A percentile compares a stretch with the other conserved stretches of the same genome.
phyloP scores from a whole-genome alignment of 2,888 invertebrate genomes.

The Lycocerus yunnanus region DNA sequence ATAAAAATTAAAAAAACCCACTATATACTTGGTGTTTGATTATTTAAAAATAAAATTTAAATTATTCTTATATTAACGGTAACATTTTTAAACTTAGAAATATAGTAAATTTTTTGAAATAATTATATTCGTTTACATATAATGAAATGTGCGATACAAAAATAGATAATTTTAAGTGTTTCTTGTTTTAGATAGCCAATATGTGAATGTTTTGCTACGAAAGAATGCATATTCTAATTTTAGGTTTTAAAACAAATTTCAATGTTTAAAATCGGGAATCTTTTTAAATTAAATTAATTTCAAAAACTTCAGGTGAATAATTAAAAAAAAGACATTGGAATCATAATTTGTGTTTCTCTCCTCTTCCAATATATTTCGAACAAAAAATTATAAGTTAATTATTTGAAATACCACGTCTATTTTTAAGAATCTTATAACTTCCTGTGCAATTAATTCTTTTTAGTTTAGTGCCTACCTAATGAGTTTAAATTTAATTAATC shows the following conservation, averaged over 20 bases:
- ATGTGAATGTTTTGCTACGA: not conserved
- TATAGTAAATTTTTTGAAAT: too few species aligned
- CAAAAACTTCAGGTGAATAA: not conserved
- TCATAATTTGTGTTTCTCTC: not conserved
- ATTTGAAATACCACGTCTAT: not conserved
- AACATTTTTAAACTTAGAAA: too few species aligned
- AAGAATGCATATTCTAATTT: not conserved
- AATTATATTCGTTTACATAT: too few species aligned
- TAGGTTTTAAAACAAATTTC: not conserved
- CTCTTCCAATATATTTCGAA: not conserved
- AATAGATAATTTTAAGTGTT: not conserved
- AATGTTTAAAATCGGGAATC: not conserved
- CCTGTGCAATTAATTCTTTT: not conserved
- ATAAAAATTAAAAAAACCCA: too few species aligned
- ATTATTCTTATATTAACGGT: too few species aligned
- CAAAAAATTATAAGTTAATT: not conserved
- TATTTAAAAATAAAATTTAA: too few species aligned
- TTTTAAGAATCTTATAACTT: not conserved
- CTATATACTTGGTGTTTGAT: too few species aligned
- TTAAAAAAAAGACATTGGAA: not conserved
- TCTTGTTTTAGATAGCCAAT: not conserved
- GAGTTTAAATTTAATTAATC: not conserved
- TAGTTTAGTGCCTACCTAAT: not conserved
- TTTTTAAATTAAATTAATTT: not conserved
- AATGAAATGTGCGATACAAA: not conserved